Evolutionary conservation across 2,113 vertebrate species (phyloP).

Genomic region (Clarias batrachus): DNA sequence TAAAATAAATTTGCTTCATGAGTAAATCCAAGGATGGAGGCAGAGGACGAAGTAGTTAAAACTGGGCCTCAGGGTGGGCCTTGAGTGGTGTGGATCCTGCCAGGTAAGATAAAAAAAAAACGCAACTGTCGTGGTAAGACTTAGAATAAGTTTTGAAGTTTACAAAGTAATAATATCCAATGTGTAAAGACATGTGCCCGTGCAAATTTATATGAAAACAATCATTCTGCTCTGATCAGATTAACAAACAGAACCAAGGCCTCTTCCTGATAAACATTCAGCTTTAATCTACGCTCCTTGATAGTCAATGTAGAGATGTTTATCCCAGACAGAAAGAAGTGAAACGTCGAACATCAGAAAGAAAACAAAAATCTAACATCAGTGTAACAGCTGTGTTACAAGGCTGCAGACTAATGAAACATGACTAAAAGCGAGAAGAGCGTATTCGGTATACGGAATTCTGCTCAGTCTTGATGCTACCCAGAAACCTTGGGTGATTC

Average conservation of each 20-base stretch:
- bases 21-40: neutral
- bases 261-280: too few relatives aligned
- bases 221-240: neutral
- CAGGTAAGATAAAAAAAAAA: neutral
- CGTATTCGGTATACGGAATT: neutral
- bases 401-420: conserved; percentile 21
- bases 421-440: conserved; percentile 1
- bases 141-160: neutral
- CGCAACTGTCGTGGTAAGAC: neutral
- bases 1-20: conserved; percentile 10
- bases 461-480: neutral
- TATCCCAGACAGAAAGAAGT: neutral
- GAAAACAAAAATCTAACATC: neutral
- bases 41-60: conserved; percentile 17
- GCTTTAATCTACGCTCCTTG: neutral
- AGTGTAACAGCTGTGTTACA: neutral
- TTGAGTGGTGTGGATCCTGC: neutral
- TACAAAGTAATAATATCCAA: neutral
- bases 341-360: neutral
- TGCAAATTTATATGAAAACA: neutral
- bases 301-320: neutral
- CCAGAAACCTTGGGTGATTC: neutral
- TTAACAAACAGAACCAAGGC: neutral
- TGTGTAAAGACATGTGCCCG: neutral
- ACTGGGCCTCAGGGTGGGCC: conserved; percentile 17